Evolutionary conservation across 2,113 vertebrate genomes (phyloP).

Genomic region (Sminthopsis crassicaudata): DNA sequence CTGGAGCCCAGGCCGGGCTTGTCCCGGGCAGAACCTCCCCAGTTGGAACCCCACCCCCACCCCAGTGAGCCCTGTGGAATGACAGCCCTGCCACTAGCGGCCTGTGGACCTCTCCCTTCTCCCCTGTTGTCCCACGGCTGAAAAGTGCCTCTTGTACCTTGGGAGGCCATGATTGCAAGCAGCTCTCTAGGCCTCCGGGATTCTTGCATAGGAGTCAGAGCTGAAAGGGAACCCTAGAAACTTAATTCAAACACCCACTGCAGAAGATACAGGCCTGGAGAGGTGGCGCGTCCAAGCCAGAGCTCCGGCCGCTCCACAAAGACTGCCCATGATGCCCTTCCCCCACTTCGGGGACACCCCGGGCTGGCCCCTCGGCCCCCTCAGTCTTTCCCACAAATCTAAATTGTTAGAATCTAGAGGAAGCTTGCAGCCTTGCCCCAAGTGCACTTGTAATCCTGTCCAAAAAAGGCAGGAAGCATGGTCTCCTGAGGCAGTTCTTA

Average conservation of each 20-base stretch:
- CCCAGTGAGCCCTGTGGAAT: too few species aligned
- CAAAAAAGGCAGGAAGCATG: neutral
- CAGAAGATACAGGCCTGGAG: neutral
- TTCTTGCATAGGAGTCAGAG: neutral
- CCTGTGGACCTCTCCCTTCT: accelerated
- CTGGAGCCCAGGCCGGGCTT: neutral
- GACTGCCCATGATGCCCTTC: neutral
- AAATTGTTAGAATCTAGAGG: neutral
- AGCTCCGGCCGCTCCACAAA: neutral
- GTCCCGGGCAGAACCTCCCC: neutral
- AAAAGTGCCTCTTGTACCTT: too few species aligned
- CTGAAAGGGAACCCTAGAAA: neutral
- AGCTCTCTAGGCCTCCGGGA: neutral
- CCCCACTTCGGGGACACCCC: neutral
- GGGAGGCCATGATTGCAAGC: neutral
- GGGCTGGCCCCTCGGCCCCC: neutral
- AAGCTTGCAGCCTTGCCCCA: neutral
- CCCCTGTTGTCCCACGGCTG: too few species aligned
- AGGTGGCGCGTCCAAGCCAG: neutral
- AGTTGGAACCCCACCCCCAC: too few species aligned
- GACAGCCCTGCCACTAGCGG: too few species aligned
- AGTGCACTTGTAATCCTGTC: neutral
- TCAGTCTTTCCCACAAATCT: neutral
- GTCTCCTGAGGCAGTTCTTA: neutral
- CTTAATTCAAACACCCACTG: neutral